These are phyloP conservation scores for Phyllostomus hastatus DNA, from an alignment of 2,113 vertebrate species.

Conservation along the genomic window DNA sequence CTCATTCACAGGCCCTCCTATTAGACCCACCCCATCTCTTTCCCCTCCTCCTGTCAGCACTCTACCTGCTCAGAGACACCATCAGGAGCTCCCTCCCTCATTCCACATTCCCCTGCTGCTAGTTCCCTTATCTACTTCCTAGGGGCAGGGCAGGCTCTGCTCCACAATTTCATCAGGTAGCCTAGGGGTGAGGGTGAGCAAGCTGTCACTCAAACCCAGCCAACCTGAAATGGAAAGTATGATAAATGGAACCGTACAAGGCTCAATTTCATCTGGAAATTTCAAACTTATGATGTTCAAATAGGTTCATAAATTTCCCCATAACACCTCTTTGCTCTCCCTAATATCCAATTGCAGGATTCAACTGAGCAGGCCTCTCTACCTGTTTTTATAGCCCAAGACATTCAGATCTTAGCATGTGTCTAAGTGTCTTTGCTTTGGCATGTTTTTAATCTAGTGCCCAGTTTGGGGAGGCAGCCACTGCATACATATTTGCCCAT, in stretches of 20 bases:
- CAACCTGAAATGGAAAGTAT: slow-evolving; percentile 54
- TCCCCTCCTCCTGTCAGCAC: neutral
- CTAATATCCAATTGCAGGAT: slow-evolving; percentile 29
- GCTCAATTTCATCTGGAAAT: slow-evolving; percentile 68
- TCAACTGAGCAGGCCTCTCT: slow-evolving; percentile 32
- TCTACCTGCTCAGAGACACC: neutral
- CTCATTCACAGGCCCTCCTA: neutral
- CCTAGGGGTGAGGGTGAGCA: slow-evolving; percentile 43
- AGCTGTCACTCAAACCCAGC: slow-evolving; percentile 41
- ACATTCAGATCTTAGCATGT: neutral
- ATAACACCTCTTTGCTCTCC: neutral
- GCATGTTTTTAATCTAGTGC: slow-evolving; percentile 47
- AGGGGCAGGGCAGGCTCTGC: neutral
- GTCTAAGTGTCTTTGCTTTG: neutral
- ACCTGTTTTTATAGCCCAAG: neutral
- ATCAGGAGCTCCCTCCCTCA: neutral
- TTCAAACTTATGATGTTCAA: slow-evolving; percentile 61
- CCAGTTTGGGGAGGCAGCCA: neutral
- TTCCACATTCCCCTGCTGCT: slow-evolving; percentile 7
- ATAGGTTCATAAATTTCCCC: slow-evolving; percentile 53
- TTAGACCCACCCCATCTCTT: neutral
- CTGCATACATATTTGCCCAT: slow-evolving; percentile 36
- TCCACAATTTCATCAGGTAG: slow-evolving; percentile 53
- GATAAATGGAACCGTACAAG: slow-evolving; percentile 59
- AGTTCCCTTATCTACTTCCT: slow-evolving; percentile 41